Base-by-base conservation (phyloP, 2,113 vertebrate species). In the Myotis brandtii region DNA sequence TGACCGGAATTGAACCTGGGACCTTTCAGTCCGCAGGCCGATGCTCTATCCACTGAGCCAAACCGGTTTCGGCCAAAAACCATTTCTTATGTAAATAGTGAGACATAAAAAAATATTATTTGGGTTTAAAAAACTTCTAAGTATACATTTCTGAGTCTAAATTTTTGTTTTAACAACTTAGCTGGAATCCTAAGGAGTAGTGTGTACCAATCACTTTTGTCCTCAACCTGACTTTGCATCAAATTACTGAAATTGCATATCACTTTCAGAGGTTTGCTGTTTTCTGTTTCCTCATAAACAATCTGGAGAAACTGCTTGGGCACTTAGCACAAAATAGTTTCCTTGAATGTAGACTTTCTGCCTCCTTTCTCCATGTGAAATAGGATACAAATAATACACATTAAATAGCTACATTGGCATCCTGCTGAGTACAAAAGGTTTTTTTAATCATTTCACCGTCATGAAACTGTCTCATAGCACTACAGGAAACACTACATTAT, bases 381-480 rank as follows among this genome's bases (percentile, higher is more conserved):
- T 75, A 52, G 14, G 89, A 76, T 20, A 81, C 18, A 85, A 80
- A 66, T 50, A 75, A 9, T 46, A 43, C 34, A 8, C 18, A 21
- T 37, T 81, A 89, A 88, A 81, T 40, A 90, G 17, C 21, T 97
- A 11, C 32, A 7, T 17, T 32, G 32, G 2, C 37, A 3, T 46
- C n/a, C 76, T 95, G 80, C 87, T 91, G 46, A 96, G n/a, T 81
- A 85, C 8, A 70, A 23, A 93, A 83, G 9, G 32, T 83, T 76
- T 93, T 83, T 76, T 93, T 80, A 32, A 43, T 93, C 27, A 23
- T 84, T 86, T 34, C 56, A 52, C 20, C 11, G 14, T 69, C 11
- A 59, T 34, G 56, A 95, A 67, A 18, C 25, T 72, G 37, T 88
- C 85, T 40, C 13, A 64, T 76, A 94, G 13, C 13, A 64, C 52